A percentile compares a stretch with the other conserved stretches of the same genome.
phyloP scores from a whole-genome alignment of 1,140 invertebrate genomes.

The Trichonephila clavipes region DNA sequence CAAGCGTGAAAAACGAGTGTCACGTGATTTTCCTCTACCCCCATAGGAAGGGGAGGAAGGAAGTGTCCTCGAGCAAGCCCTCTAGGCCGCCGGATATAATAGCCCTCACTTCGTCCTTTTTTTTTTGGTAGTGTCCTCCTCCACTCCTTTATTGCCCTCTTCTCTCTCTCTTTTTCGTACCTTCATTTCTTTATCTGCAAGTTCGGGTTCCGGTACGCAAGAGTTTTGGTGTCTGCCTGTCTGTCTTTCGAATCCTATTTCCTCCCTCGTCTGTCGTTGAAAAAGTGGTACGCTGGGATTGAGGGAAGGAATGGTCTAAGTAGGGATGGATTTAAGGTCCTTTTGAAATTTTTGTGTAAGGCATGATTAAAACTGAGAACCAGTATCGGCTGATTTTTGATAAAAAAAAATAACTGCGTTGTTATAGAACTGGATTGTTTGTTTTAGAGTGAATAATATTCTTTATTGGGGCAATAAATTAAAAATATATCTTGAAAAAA shows the following conservation, averaged over 20 bases:
- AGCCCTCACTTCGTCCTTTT: slow-evolving; percentile 53
- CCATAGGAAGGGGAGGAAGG: slow-evolving; percentile 64
- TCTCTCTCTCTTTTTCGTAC: neutral
- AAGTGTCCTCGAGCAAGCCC: slow-evolving; percentile 68
- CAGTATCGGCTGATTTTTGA: too few species aligned
- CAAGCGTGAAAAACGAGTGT: slow-evolving; percentile 74
- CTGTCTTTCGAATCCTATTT: slow-evolving; percentile 64
- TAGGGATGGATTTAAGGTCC: too few species aligned
- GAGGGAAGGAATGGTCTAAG: neutral
- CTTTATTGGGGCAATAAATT: too few species aligned
- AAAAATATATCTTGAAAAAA: too few species aligned
- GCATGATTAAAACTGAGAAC: too few species aligned
- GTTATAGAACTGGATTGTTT: too few species aligned
- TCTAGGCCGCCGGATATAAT: slow-evolving; percentile 71
- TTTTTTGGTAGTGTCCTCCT: slow-evolving; percentile 9
- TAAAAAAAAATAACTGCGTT: too few species aligned
- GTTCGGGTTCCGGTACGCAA: slow-evolving; percentile 62
- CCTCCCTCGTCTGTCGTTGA: slow-evolving; percentile 36
- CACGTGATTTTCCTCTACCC: slow-evolving; percentile 59
- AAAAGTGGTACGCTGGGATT: neutral
- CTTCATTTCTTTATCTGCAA: slow-evolving; percentile 70
- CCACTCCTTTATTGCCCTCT: slow-evolving; percentile 33
- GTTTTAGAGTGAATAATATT: too few species aligned
- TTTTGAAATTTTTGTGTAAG: too few species aligned
- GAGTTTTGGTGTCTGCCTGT: slow-evolving; percentile 58